A percentile compares a stretch with the other conserved stretches of the same genome.
Evolutionary conservation across 2,888 invertebrate species (phyloP).

Genomic region (Silvanus unidentatus): DNA sequence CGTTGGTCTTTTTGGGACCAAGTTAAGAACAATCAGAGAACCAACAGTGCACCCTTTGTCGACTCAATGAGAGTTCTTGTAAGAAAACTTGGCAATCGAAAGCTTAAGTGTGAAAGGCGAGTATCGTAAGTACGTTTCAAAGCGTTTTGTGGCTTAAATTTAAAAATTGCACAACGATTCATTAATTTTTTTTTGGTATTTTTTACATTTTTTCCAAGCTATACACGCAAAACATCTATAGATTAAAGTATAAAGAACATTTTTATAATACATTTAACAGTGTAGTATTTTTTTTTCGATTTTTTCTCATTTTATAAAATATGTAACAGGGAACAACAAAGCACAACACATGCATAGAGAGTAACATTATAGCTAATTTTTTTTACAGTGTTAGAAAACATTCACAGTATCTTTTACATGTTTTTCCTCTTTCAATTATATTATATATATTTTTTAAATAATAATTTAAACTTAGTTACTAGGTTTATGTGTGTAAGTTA

Average conservation of each 20-base stretch:
- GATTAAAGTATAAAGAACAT: slow-evolving; percentile 44
- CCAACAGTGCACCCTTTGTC: slow-evolving; percentile 15
- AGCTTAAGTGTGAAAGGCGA: slow-evolving; percentile 3
- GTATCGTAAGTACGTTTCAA: slow-evolving; percentile 28
- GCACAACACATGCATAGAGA: slow-evolving; percentile 41
- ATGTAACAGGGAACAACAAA: slow-evolving; percentile 42
- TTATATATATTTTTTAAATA: slow-evolving; percentile 19
- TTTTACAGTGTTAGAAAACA: slow-evolving; percentile 37
- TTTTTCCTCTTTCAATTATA: slow-evolving; percentile 16
- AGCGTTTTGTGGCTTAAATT: slow-evolving; percentile 18
- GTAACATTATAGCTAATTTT: slow-evolving; percentile 19
- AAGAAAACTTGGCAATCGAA: neutral
- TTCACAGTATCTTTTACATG: slow-evolving; percentile 24
- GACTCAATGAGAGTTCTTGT: neutral
- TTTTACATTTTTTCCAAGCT: slow-evolving; percentile 29
- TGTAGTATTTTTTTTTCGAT: slow-evolving; percentile 26
- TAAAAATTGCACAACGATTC: slow-evolving; percentile 16
- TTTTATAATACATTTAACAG: slow-evolving; percentile 28
- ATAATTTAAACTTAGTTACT: slow-evolving; percentile 3
- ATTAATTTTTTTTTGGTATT: slow-evolving; percentile 12
- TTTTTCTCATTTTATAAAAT: slow-evolving; percentile 39
- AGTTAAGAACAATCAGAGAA: neutral
- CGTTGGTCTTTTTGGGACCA: no score
- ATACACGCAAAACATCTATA: slow-evolving; percentile 47
- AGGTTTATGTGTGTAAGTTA: neutral